Conservation (phyloP, 2,888 invertebrate genomes). For the Artemia sp. region DNA sequence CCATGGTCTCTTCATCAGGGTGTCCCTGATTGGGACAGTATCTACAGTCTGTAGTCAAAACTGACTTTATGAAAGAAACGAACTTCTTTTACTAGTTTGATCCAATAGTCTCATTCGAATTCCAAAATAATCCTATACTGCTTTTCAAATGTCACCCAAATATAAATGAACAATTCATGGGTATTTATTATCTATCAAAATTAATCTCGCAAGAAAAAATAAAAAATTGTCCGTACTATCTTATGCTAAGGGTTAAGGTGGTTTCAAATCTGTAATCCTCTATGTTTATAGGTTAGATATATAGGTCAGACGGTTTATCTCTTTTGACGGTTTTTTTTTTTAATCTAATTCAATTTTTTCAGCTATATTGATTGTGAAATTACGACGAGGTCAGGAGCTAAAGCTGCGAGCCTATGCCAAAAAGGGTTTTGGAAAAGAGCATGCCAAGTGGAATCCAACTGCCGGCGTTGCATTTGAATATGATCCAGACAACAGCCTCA, state of each 20-base stretch:
- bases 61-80: no score
- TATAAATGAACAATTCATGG: background rate
- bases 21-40: no score
- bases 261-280: background rate
- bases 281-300: background rate
- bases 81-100: no score
- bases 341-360: slow-evolving; percentile 20
- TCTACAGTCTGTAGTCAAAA: no score
- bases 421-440: slow-evolving; percentile 93
- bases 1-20: no score
- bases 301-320: slow-evolving; percentile 15
- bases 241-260: background rate
- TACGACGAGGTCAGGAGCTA: slow-evolving; percentile 71
- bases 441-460: slow-evolving; percentile 99
- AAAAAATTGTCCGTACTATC: no score
- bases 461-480: slow-evolving; percentile 97
- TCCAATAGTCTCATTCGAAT: background rate
- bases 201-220: no score
- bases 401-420: slow-evolving; percentile 90
- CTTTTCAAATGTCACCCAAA: background rate
- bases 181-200: no score
- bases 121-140: background rate
- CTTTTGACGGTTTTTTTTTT: no score
- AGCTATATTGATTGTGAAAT: slow-evolving; percentile 52
- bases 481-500: slow-evolving; percentile 92